A percentile compares a stretch with the other conserved stretches of the same genome.
phyloP scores from a whole-genome alignment of 2,888 invertebrate species.

The Calameuta filiformis region DNA sequence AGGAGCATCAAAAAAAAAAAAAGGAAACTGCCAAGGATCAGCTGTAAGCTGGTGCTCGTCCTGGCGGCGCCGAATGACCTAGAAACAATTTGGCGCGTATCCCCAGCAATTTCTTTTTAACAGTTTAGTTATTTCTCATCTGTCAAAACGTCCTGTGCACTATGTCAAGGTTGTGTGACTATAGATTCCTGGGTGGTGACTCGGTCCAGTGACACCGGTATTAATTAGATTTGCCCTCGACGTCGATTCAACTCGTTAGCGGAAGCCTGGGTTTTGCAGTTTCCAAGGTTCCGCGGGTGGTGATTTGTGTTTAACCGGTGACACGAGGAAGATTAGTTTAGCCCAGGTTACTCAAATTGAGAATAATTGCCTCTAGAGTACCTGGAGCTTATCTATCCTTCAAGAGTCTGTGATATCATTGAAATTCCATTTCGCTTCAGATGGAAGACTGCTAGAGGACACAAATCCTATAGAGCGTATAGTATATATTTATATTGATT shows the following conservation, averaged over 20 bases:
- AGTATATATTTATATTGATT: background rate
- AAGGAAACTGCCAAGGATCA: slow-evolving; percentile 28
- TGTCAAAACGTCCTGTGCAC: background rate
- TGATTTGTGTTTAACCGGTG: background rate
- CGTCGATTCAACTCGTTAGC: background rate
- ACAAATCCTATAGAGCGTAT: background rate
- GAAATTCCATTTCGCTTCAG: background rate
- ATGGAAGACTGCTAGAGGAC: background rate
- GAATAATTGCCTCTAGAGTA: background rate
- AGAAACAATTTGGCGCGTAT: slow-evolving; percentile 37
- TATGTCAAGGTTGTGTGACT: background rate
- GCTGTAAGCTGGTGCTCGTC: slow-evolving; percentile 35
- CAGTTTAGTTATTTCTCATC: background rate
- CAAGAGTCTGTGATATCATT: background rate
- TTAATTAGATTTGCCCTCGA: background rate
- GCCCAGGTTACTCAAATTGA: background rate
- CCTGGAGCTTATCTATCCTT: background rate
- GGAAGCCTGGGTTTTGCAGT: background rate
- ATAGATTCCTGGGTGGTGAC: background rate
- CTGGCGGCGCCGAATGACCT: slow-evolving; percentile 34
- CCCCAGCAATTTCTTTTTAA: background rate
- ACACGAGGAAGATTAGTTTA: background rate
- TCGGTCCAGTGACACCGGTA: background rate
- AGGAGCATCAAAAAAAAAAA: background rate
- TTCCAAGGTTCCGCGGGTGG: background rate